These are phyloP conservation scores for Mormyrus hasselquistii DNA, from an alignment of 2,797 vertebrate genomes.

Conservation along the genomic window DNA sequence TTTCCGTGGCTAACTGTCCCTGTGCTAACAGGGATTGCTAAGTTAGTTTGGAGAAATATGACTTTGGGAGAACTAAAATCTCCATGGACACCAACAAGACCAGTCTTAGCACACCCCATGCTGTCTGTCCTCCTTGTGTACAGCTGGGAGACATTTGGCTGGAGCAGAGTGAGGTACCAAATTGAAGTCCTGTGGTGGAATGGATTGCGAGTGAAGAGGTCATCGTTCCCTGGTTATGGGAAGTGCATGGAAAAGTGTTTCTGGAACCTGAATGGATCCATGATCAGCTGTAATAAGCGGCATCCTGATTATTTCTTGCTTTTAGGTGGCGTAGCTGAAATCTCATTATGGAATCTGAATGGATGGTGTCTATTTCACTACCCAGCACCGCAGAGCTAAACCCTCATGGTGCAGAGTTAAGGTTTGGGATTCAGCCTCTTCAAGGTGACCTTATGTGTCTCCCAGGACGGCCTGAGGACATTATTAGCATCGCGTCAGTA, in stretches of 20 bases:
- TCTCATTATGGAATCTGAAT: not conserved
- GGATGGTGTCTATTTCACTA: not conserved
- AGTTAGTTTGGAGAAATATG: not conserved
- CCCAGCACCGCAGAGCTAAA: not conserved
- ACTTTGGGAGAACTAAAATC: not conserved
- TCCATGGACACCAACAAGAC: not conserved
- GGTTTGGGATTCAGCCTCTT: not conserved
- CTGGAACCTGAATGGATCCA: not conserved
- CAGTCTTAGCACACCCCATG: not conserved
- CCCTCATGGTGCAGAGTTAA: not conserved
- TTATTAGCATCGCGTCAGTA: not conserved
- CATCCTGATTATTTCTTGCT: not conserved
- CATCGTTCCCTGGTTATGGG: not conserved
- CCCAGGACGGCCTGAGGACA: not conserved
- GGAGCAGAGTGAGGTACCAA: not conserved
- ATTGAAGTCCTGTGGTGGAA: not conserved
- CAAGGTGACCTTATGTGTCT: conserved; percentile 6
- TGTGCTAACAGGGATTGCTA: not conserved
- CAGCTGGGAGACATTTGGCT: not conserved
- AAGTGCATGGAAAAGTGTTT: not conserved
- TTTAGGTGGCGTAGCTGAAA: not conserved
- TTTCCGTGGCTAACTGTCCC: not conserved
- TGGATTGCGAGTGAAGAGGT: not conserved
- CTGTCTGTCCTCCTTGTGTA: not conserved
- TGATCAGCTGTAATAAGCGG: not conserved